Conservation (phyloP, 2,113 vertebrate genomes). For the Cisticola juncidis region DNA sequence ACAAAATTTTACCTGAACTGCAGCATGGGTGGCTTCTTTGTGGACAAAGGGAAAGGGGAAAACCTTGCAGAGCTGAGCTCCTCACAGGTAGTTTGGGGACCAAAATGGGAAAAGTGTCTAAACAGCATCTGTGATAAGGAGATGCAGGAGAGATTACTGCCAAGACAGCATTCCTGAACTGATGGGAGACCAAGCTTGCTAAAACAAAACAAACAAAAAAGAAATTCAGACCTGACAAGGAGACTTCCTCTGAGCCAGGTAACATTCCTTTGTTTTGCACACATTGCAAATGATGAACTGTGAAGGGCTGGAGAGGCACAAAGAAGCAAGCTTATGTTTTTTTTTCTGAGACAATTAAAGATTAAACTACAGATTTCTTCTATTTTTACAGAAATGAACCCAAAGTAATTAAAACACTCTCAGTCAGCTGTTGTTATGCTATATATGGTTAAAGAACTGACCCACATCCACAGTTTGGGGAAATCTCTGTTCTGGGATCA, state of each 20-base stretch:
- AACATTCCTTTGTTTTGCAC: neutral
- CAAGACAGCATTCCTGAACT: neutral
- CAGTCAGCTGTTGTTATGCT: neutral
- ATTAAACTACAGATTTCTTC: neutral
- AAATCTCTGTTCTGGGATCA: neutral
- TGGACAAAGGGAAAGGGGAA: neutral
- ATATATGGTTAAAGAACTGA: neutral
- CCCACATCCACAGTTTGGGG: neutral
- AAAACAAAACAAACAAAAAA: neutral
- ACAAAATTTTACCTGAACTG: neutral
- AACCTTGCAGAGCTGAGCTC: neutral
- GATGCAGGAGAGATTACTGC: neutral
- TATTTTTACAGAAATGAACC: neutral
- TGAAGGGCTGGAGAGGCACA: neutral
- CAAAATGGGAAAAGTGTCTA: neutral
- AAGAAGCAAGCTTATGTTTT: neutral
- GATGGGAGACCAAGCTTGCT: neutral
- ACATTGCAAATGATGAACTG: neutral
- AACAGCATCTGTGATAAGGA: neutral
- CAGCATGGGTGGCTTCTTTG: neutral
- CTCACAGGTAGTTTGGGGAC: neutral
- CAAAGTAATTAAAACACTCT: neutral
- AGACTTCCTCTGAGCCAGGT: neutral
- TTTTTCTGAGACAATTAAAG: neutral
- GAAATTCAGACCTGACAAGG: neutral